These are phyloP conservation scores for Megalopta genalis DNA, from an alignment of 1,140 invertebrate genomes.

Conservation along the genomic window DNA sequence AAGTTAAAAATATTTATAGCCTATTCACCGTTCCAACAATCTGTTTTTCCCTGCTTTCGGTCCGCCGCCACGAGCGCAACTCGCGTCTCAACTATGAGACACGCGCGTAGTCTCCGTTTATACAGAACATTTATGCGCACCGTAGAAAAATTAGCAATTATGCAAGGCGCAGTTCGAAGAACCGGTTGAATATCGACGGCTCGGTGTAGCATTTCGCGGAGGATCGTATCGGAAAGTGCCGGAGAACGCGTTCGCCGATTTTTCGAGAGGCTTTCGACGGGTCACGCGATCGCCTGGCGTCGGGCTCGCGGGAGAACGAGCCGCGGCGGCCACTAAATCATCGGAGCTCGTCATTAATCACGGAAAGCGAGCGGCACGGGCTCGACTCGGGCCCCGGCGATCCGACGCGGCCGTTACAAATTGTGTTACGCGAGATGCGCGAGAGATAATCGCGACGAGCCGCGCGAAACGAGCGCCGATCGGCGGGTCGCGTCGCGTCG, in stretches of 20 bases:
- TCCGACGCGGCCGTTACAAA: constrained; percentile 54
- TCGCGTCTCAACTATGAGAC: too few species aligned
- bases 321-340: constrained; percentile 54
- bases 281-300: constrained; percentile 48
- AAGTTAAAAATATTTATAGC: too few species aligned
- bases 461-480: constrained; percentile 44
- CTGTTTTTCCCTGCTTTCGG: too few species aligned
- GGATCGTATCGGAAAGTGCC: constrained; percentile 5
- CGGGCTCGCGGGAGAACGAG: constrained; percentile 21
- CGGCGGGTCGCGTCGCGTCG: background rate
- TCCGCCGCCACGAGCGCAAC: too few species aligned
- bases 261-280: constrained; percentile 45
- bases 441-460: constrained; percentile 57
- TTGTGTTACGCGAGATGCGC: constrained; percentile 65
- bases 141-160: too few species aligned
- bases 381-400: constrained; percentile 26
- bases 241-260: constrained; percentile 51
- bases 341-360: constrained; percentile 60
- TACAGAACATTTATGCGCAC: too few species aligned
- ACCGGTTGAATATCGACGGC: too few species aligned
- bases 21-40: too few species aligned
- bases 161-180: too few species aligned
- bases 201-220: background rate
- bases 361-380: constrained; percentile 46
- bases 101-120: too few species aligned